phyloP scores from a whole-genome alignment of 1,140 invertebrate species.

The Lepidurus arcticus region DNA sequence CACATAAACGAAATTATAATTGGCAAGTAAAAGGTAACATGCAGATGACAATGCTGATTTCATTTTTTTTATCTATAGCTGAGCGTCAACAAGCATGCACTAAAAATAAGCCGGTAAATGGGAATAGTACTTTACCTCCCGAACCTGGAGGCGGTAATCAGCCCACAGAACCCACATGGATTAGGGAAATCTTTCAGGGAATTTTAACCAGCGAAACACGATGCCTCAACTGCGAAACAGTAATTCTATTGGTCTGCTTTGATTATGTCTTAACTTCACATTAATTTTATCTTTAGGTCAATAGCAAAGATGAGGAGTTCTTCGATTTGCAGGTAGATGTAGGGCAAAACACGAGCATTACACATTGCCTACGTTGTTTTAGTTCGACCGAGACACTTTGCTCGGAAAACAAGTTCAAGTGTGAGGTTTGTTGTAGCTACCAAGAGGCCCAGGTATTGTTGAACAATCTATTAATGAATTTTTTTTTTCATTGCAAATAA shows the following conservation, averaged over 20 bases:
- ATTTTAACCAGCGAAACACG: conserved; percentile 97
- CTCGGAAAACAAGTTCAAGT: conserved; percentile 99
- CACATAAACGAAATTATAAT: conserved; percentile 89
- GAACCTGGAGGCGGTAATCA: not conserved
- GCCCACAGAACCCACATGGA: conserved; percentile 82
- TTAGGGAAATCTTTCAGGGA: conserved; percentile 99
- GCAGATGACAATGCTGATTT: conserved; percentile 3
- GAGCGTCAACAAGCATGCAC: conserved; percentile 64
- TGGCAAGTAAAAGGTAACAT: conserved; percentile 53
- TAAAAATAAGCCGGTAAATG: conserved; percentile 30
- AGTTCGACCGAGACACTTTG: conserved; percentile 98
- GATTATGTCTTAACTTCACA: not conserved
- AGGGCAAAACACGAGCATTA: conserved; percentile 98
- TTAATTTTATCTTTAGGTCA: conserved; percentile 52
- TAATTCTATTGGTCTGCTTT: conserved; percentile 47
- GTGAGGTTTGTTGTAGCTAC: conserved; percentile 98
- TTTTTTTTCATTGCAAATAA: too few relatives aligned
- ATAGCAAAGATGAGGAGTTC: conserved; percentile 99
- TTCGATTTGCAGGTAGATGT: conserved; percentile 98
- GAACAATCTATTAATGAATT: too few relatives aligned
- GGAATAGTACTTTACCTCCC: not conserved
- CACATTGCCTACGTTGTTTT: conserved; percentile 94
- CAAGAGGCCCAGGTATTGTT: conserved; percentile 85
- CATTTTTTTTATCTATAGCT: conserved; percentile 50
- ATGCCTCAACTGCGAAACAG: conserved; percentile 99